A percentile compares a stretch with the other conserved stretches of the same genome.
phyloP scores from a whole-genome alignment of 2,888 invertebrate species.

The Aphidoletes aphidimyza region DNA sequence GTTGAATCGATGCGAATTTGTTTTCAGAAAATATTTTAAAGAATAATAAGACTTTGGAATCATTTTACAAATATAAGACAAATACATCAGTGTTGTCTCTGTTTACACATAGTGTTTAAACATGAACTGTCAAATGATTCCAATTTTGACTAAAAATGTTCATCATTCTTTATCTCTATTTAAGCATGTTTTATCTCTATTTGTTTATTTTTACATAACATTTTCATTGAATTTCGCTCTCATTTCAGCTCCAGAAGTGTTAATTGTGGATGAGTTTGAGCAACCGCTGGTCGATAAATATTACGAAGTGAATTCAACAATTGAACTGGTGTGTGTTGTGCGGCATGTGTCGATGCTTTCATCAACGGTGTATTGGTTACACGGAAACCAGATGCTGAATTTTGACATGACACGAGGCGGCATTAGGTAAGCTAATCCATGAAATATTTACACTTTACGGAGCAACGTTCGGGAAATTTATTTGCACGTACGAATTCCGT shows the following conservation, averaged over 20 bases:
- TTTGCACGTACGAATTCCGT: neutral
- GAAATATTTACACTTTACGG: neutral
- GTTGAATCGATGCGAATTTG: no score
- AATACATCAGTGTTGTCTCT: no score
- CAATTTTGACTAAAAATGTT: no score
- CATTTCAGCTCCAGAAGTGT: slow-evolving; percentile 67
- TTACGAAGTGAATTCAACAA: slow-evolving; percentile 66
- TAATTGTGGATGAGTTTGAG: slow-evolving; percentile 65
- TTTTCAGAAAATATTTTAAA: no score
- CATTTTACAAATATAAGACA: no score
- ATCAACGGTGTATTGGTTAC: slow-evolving; percentile 65
- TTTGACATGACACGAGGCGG: slow-evolving; percentile 64
- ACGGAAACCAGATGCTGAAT: slow-evolving; percentile 63
- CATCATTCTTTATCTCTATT: no score
- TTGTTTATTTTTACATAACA: no score
- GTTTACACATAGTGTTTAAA: no score
- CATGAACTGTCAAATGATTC: no score
- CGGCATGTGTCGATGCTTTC: slow-evolving; percentile 64
- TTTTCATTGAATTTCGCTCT: neutral
- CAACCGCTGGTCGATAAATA: slow-evolving; percentile 64
- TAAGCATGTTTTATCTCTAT: no score
- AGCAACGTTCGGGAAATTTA: neutral
- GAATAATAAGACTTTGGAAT: no score
- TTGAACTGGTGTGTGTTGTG: slow-evolving; percentile 66
- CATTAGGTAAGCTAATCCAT: slow-evolving; percentile 60